Evolutionary conservation across 2,888 invertebrate genomes (phyloP), one percentile per base, ranked within the genome.

Genomic region (Neoscelio sp.): DNA sequence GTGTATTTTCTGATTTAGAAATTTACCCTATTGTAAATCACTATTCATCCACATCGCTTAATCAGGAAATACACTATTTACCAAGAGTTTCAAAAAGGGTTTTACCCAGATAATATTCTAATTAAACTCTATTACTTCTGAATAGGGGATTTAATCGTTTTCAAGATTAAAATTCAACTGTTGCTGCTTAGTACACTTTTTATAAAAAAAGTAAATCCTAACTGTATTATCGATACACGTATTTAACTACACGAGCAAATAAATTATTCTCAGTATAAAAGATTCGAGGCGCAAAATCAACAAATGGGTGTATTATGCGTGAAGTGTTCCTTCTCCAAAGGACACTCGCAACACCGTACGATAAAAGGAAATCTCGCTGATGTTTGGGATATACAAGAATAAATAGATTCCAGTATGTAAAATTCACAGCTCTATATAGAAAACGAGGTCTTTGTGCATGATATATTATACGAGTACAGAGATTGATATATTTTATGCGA

Each of bases 401-500:
- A 75, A 68, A 68, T 75, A 54, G 50, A 65, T 68, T 68, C 18
- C n/a, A 54, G 54, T 75, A 62, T 54, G 68, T 54, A 75, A 68
- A 60, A 62, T 75, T 68, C 60, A 60, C 52, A 8, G 28, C 42
- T 44, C 18, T 28, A 60, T 52, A 52, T 40, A 60, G 44, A 71
- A 70, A 30, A 50, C 26, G 65, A 42, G 42, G 58, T 42, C 67
- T 75, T 75, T 75, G 75, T 67, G 67, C 60, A 60, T 75, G 60
- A 67, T 12, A 60, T 60, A 74, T 74, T 60, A 65, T 62, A 52
- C 38, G 60, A 60, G 44, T 30, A 26, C 38, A 15, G 35, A 17
- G 30, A 44, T 52, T 48, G 33, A 42, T 38, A 46, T 28, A 54
- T 54, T 60, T 46, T 30, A 40, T 54, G 28, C 60, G 42, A 12